Base-by-base conservation (phyloP, 1,140 invertebrate genomes). In the Odontomachus brunneus region DNA sequence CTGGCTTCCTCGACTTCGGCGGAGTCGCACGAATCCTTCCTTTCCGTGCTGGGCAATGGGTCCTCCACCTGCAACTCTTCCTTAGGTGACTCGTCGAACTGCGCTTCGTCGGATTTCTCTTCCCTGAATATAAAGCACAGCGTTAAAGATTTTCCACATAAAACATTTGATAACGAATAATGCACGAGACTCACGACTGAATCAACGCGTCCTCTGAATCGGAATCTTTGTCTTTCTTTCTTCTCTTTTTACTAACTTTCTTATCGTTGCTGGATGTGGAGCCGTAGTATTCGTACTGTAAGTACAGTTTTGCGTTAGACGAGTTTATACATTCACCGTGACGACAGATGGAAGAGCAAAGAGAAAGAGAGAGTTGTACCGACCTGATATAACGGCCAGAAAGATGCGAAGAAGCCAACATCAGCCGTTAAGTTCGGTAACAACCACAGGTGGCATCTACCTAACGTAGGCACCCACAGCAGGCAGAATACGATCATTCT, bases 391-490 rank as follows among this genome's bases (percentile, higher is more conserved):
- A 99, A 95, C 33, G 99, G 99, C 97, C 98, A 98, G 94, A 99
- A 99, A 1, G 99, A 99, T 55, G 99, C 99, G 80, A 99, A 98
- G 95, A 99, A 99, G 49, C 99, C 98, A 62, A 99, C 99, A 94
- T 99, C 99, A 94, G 99, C 99, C 2, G 98, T 99, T 24, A 99
- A 95, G 95, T 99, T 99, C 0, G 99, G 99, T 82, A 99, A 95
- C 67, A 99, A 95, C 98, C 99, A 99, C 69, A 99, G 96, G 91
- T 99, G 98, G 94, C 99, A 97, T 91, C 97, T 96, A 3, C 99
- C 98, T 72, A 98, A 94, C 0, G 98, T 98, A 0, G 98, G 87
- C 1, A 97, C 90, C 98, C 99, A 99, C 22, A 99, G 96, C 7
- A 98, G 90, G 89, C 97, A 98, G 93, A 99, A 99, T 44, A 99